phyloP scores from a whole-genome alignment of 92 coral and sea anemone genomes.

The Phenganax stokvisi region DNA sequence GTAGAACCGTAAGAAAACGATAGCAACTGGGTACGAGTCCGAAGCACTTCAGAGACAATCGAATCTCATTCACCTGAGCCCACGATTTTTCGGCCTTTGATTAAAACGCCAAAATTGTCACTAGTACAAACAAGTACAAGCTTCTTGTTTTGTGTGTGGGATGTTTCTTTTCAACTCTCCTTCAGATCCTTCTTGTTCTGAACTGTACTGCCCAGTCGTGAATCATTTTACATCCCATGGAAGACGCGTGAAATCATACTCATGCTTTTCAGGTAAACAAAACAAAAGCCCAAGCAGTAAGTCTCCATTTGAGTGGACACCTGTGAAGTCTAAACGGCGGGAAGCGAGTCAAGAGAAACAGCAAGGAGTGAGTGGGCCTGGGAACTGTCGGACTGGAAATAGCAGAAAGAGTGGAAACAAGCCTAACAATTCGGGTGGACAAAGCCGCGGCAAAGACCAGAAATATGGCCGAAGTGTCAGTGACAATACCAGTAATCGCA shows the following conservation, averaged over 20 bases:
- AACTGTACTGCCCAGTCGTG: neutral
- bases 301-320: constrained; percentile 30
- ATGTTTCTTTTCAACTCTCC: no score
- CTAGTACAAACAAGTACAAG: no score
- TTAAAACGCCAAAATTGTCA: no score
- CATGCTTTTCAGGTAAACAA: neutral
- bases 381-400: neutral
- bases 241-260: neutral
- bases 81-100: no score
- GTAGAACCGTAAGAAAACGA: no score
- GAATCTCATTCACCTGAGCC: no score
- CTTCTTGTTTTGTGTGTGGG: no score
- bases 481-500: constrained; percentile 27
- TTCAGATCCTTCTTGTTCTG: no score
- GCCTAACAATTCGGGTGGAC: constrained; percentile 7
- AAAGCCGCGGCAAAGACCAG: neutral
- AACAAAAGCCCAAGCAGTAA: constrained; percentile 10
- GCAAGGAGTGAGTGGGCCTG: neutral
- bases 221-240: neutral
- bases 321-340: constrained; percentile 22
- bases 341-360: constrained; percentile 3
- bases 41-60: no score
- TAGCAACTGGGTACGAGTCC: no score
- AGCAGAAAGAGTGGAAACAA: constrained; percentile 9
- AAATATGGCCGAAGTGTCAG: constrained; percentile 26